Evolutionary conservation across 2,888 invertebrate species (phyloP).

Genomic region (Dicyrtoma fusca): DNA sequence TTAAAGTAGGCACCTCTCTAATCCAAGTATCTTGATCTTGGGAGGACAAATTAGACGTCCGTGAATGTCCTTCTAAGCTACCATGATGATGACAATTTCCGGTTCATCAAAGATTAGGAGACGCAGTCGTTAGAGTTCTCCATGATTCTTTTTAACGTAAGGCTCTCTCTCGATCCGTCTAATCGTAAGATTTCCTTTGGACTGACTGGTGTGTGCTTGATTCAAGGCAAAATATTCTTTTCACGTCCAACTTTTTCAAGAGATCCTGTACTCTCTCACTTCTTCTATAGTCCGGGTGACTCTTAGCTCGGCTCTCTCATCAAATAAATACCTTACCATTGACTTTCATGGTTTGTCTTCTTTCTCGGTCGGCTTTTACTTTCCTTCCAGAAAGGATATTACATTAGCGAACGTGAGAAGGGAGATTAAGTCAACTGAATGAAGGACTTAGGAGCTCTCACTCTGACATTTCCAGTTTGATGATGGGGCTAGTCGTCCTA

Average conservation of each 20-base stretch:
- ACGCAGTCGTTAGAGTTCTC: neutral
- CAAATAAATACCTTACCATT: slow-evolving; percentile 13
- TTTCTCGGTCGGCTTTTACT: neutral
- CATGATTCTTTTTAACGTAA: neutral
- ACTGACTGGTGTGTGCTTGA: neutral
- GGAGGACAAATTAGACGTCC: slow-evolving; percentile 1
- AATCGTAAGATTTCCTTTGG: too few species aligned
- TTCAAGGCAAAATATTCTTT: slow-evolving; percentile 22
- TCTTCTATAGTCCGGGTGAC: neutral
- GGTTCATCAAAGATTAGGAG: slow-evolving; percentile 20
- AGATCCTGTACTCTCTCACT: neutral
- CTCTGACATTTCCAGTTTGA: slow-evolving; percentile 21
- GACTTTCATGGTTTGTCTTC: neutral
- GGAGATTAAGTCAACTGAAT: slow-evolving; percentile 23
- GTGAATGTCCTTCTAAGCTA: slow-evolving; percentile 6
- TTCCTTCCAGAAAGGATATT: slow-evolving; percentile 23
- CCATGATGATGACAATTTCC: slow-evolving; percentile 20
- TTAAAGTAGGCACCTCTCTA: neutral
- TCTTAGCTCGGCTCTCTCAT: neutral
- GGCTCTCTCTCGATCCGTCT: neutral
- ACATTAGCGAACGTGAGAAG: slow-evolving; percentile 11
- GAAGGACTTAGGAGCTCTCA: slow-evolving; percentile 18
- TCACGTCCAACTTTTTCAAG: slow-evolving; percentile 18
- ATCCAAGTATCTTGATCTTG: neutral
- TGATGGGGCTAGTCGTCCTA: neutral